These are phyloP conservation scores for Chiloscyllium plagiosum DNA, from an alignment of 2,113 vertebrate species.

Conservation along the genomic window DNA sequence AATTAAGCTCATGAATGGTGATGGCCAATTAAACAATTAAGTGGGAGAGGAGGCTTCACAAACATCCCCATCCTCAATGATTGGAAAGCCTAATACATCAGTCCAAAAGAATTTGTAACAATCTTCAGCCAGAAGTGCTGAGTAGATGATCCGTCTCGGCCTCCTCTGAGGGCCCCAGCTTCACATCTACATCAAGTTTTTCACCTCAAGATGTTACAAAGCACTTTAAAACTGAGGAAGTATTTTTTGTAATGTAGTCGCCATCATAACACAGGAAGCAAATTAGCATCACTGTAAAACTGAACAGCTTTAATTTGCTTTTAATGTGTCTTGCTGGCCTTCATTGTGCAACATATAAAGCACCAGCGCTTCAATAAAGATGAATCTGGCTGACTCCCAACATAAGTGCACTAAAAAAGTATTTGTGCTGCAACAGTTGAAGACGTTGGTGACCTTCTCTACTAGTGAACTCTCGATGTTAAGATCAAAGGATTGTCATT, in stretches of 20 bases:
- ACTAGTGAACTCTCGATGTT: not conserved
- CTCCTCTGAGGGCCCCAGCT: too few relatives aligned
- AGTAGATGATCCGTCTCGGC: too few relatives aligned
- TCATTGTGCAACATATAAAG: not conserved
- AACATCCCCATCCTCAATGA: too few relatives aligned
- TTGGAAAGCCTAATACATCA: too few relatives aligned
- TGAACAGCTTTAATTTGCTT: not conserved
- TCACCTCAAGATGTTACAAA: not conserved
- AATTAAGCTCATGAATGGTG: too few relatives aligned
- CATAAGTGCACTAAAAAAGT: not conserved
- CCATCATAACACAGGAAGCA: not conserved
- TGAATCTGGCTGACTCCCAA: not conserved
- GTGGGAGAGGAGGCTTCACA: too few relatives aligned
- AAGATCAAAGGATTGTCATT: not conserved
- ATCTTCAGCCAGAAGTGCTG: too few relatives aligned
- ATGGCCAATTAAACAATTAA: too few relatives aligned
- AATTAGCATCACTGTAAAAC: not conserved
- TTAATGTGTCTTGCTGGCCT: not conserved
- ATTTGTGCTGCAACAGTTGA: not conserved
- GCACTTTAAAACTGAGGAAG: not conserved
- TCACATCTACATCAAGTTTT: not conserved
- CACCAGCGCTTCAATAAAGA: not conserved
- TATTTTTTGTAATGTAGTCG: not conserved
- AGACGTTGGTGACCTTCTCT: not conserved
- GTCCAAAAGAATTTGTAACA: too few relatives aligned